Base-by-base conservation (phyloP, 2,113 vertebrate genomes). In the Rhineura floridana region DNA sequence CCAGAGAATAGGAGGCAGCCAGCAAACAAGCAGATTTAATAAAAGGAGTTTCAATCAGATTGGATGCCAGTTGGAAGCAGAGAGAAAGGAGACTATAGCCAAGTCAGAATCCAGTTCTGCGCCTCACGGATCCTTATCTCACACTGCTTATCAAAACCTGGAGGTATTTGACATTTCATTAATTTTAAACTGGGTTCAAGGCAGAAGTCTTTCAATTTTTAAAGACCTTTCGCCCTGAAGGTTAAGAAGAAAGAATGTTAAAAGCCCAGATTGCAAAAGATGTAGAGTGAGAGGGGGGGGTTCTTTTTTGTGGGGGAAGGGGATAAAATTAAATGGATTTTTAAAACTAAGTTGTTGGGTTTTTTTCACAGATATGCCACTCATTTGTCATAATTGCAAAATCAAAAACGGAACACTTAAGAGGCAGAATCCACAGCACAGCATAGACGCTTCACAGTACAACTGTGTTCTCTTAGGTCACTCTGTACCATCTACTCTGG, bases 81-180 rank as follows among this genome's bases (percentile, higher is more conserved):
- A 52, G 52, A 84, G 73, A 50, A n/a, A 28, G 23, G 10, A 55
- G 70, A 50, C 17, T 0, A 0, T 83, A 88, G 90, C 90, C 79
- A 88, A 90, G 89, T 44, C 78, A 83, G 93, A 91, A 95, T 91
- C 92, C 88, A 85, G 46, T 80, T 89, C 88, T 89, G 86, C 90
- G 91, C 89, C 87, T 81, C 83, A 62, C 86, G 84, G 75, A 69
- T 90, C 2, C 0, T 90, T 91, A 95, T 94, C 94, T 90, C 90
- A 91, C 85, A 80, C 92, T 81, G 83, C 86, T 55, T 59, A 93
- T 86, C 9, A 0, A 82, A 88, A 91, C 84, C 93, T 93, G 91
- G 88, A 82, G 90, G 87, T 82, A 79, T 95, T 93, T 94, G 93
- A 95, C 92, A 91, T 94, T 94, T 95, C 90, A 92, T 91, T 95